Conservation (phyloP, 2,113 vertebrate species). For the Taurulus bubalis region DNA sequence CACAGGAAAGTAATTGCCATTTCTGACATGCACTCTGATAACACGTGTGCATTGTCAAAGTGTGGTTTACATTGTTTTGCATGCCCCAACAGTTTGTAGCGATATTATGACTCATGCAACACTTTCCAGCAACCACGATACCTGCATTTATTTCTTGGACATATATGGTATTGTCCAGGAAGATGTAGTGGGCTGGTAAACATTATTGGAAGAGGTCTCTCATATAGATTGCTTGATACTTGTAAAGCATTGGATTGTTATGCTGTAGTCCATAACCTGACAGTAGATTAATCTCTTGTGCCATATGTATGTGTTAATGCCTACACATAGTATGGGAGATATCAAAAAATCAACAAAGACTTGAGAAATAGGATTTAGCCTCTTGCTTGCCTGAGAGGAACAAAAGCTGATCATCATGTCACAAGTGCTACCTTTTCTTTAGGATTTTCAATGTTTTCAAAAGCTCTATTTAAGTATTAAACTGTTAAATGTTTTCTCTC, state of each 20-base stretch:
- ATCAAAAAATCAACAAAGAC: background rate
- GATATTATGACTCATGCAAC: background rate
- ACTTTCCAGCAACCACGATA: background rate
- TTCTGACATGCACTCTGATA: background rate
- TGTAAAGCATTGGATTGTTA: constrained; percentile 37
- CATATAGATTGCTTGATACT: constrained; percentile 35
- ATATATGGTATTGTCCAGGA: constrained; percentile 10
- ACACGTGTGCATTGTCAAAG: background rate
- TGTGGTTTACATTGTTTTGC: background rate
- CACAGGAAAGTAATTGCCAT: background rate
- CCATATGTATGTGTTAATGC: constrained; percentile 31
- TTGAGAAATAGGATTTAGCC: background rate
- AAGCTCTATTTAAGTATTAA: background rate
- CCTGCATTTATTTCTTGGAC: background rate
- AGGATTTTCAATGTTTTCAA: background rate
- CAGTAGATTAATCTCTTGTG: constrained; percentile 45
- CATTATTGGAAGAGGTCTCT: constrained; percentile 27
- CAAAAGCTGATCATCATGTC: background rate
- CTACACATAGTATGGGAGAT: background rate
- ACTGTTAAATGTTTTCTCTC: background rate
- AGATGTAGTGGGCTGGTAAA: constrained; percentile 21
- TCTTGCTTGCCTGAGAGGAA: background rate
- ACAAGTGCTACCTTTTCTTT: background rate
- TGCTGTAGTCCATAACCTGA: constrained; percentile 27
- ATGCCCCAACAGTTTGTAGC: background rate